Evolutionary conservation across 2,888 invertebrate species (phyloP).

Genomic region (Brachyptera putata): DNA sequence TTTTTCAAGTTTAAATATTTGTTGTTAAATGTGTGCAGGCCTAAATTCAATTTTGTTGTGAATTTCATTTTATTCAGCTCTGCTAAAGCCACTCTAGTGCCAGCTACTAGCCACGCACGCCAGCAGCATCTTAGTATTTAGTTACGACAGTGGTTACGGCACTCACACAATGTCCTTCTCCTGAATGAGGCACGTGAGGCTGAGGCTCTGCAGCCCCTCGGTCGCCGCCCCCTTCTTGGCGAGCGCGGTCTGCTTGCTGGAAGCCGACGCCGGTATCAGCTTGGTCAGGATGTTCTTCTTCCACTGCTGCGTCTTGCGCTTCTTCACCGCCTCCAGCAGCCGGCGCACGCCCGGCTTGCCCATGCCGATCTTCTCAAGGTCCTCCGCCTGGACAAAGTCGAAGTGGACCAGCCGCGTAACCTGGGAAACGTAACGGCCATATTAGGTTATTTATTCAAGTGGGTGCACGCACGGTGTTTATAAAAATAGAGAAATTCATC

Average conservation of each 20-base stretch:
- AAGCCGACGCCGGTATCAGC: conserved; percentile 55
- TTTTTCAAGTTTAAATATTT: no score
- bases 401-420: conserved; percentile 92
- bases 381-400: conserved; percentile 93
- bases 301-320: conserved; percentile 76
- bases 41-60: no score
- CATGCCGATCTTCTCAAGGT: conserved; percentile 90
- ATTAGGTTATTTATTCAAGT: no score
- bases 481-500: no score
- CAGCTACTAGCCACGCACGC: no score
- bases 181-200: conserved; percentile 75
- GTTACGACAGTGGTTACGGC: no score
- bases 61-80: no score
- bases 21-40: no score
- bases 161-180: conserved; percentile 69
- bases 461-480: no score
- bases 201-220: conserved; percentile 36
- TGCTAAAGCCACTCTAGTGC: no score
- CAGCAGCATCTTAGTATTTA: no score
- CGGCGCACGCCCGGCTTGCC: conserved; percentile 90
- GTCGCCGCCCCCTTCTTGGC: conserved; percentile 28
- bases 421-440: no score
- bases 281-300: conserved; percentile 78
- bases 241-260: conserved; percentile 39
- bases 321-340: conserved; percentile 86